A percentile compares a stretch with the other conserved stretches of the same genome.
phyloP scores from a whole-genome alignment of 2,797 vertebrate species.

The Smutsia temminckii region DNA sequence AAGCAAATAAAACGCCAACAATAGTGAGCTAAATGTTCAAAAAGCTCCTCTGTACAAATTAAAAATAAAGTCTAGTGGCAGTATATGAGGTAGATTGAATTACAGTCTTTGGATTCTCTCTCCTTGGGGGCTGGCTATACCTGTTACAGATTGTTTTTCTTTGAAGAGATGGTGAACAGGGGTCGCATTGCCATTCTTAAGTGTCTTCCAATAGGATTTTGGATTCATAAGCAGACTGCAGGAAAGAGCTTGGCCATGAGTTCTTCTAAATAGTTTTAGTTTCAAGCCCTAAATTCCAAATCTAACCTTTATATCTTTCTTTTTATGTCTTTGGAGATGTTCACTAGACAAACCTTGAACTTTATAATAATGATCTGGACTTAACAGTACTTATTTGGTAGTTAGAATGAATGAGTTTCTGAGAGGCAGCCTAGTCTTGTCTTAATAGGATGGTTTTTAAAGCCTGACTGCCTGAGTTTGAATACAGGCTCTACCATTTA shows the following conservation, averaged over 20 bases:
- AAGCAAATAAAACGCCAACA: constrained; percentile 15
- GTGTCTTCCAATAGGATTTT: constrained; percentile 29
- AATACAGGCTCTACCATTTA: constrained; percentile 26
- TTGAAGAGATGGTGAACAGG: constrained; percentile 7
- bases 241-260: neutral
- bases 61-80: neutral
- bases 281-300: constrained; percentile 43
- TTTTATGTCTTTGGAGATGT: constrained; percentile 29
- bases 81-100: neutral
- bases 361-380: constrained; percentile 43
- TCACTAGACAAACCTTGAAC: constrained; percentile 15
- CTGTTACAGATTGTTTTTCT: neutral
- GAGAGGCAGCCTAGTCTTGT: neutral
- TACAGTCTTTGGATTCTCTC: neutral
- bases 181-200: neutral
- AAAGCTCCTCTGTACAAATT: neutral
- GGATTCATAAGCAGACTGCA: neutral
- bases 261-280: constrained; percentile 12
- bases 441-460: neutral
- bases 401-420: constrained; percentile 45
- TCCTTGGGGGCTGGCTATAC: neutral
- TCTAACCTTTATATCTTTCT: neutral
- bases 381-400: constrained; percentile 29
- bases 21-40: neutral
- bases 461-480: neutral